A percentile compares a stretch with the other conserved stretches of the same genome.
Evolutionary conservation across 2,113 vertebrate genomes (phyloP).

Genomic region (Amazona vittata): DNA sequence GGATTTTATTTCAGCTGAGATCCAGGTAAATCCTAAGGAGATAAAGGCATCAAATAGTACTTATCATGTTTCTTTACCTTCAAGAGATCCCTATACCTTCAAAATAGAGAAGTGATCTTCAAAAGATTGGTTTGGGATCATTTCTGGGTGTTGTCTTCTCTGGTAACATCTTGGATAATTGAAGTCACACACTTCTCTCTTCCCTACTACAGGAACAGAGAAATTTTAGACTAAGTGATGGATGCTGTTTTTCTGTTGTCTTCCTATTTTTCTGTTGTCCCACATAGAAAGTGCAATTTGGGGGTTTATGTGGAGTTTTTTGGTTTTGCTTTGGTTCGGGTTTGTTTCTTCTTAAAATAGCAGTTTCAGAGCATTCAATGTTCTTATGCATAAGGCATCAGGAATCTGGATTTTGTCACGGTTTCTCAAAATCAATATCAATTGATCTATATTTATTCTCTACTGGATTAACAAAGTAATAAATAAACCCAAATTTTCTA

Average conservation of each 20-base stretch:
- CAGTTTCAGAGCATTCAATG: neutral
- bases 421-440: neutral
- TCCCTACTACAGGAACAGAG: neutral
- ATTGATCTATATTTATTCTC: neutral
- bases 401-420: neutral
- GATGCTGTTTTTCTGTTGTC: neutral
- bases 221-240: neutral
- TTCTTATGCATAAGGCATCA: neutral
- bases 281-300: neutral
- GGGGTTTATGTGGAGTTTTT: neutral
- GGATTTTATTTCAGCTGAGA: neutral
- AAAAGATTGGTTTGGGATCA: neutral
- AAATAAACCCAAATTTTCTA: neutral
- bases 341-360: neutral
- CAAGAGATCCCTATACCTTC: neutral
- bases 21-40: neutral
- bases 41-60: neutral
- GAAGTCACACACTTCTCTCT: neutral
- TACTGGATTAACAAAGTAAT: neutral
- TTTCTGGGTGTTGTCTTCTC: neutral
- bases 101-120: neutral
- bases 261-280: neutral
- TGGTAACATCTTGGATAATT: neutral
- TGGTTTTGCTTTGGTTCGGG: neutral
- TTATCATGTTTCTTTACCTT: neutral